Percentiles rank a stretch among this genome's conserved stretches.
Conservation (phyloP, 2,113 vertebrate genomes). For the Glaucidium brasilianum region DNA sequence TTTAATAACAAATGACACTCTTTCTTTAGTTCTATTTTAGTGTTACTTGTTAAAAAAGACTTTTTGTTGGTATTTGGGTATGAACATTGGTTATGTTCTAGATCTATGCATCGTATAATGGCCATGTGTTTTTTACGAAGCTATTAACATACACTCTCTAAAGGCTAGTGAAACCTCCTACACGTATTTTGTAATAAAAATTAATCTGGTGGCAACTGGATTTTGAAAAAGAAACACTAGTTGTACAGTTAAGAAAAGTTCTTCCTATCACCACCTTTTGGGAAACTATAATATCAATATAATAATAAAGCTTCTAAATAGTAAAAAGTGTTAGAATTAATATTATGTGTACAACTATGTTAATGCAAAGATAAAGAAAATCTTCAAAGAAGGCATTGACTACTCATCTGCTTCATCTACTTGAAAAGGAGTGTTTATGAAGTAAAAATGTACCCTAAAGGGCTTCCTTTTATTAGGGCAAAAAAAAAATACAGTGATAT, state of each 20-base stretch:
- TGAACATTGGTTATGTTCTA: background rate
- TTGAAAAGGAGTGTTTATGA: background rate
- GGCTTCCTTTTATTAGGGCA: background rate
- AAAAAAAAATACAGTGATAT: background rate
- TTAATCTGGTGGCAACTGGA: background rate
- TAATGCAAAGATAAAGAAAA: background rate
- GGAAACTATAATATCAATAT: background rate
- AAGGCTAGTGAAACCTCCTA: background rate
- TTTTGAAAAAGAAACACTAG: background rate
- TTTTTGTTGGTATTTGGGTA: background rate
- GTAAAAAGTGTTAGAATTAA: background rate
- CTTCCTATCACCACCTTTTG: rapidly evolving
- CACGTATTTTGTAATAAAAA: background rate
- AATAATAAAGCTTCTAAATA: background rate
- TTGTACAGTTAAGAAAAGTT: background rate
- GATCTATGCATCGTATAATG: background rate
- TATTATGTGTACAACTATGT: background rate
- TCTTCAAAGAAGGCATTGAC: background rate
- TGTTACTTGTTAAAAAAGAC: background rate
- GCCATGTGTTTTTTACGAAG: background rate
- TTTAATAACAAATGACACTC: background rate
- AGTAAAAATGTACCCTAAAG: background rate
- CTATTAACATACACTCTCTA: background rate
- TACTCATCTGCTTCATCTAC: background rate
- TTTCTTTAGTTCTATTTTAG: background rate